A percentile compares a stretch with the other conserved stretches of the same genome.
Conservation (phyloP, 1,140 invertebrate genomes). For the Diorhabda sublineata region DNA sequence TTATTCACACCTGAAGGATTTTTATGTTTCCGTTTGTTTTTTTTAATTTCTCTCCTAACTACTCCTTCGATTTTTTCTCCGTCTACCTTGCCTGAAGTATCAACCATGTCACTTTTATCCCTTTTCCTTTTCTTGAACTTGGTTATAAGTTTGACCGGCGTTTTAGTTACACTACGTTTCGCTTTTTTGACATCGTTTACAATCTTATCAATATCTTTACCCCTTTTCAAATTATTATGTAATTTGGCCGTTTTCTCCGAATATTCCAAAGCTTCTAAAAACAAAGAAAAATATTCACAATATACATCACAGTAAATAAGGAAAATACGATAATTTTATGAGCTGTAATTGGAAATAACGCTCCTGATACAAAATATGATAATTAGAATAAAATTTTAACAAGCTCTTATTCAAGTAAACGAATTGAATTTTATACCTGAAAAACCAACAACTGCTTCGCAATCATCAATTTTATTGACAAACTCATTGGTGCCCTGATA, state of each 20-base stretch:
- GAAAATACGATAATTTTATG: no score
- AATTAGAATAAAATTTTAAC: no score
- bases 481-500: conserved; percentile 39
- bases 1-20: conserved; percentile 15
- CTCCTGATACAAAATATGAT: no score
- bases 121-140: conserved; percentile 20
- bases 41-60: conserved; percentile 40
- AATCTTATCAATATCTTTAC: conserved; percentile 24
- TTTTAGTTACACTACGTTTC: conserved; percentile 30
- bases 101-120: conserved; percentile 45
- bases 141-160: conserved; percentile 5
- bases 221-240: conserved; percentile 39
- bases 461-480: conserved; percentile 52
- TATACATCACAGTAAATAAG: no score
- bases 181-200: conserved; percentile 18
- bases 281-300: neutral
- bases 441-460: conserved; percentile 53
- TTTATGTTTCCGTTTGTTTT: conserved; percentile 26
- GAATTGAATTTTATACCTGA: conserved; percentile 27
- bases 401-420: no score
- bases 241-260: conserved; percentile 52
- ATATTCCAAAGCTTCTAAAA: conserved; percentile 49
- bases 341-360: no score
- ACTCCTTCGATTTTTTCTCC: conserved; percentile 43
- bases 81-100: conserved; percentile 38